Base-by-base conservation (phyloP, 2,888 invertebrate genomes). In the Apeira syringaria region DNA sequence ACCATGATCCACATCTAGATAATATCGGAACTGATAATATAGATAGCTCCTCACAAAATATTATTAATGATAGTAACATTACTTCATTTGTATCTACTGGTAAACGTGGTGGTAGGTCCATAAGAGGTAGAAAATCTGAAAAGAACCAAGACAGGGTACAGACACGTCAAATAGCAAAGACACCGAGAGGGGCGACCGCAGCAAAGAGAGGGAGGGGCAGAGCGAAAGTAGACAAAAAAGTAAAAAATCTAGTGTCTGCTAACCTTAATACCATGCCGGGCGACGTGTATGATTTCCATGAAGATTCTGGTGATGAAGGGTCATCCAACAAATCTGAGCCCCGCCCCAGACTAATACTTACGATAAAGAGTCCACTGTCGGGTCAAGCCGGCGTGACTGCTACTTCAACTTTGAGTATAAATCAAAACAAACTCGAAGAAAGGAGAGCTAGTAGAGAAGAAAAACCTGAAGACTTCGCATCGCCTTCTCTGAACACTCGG, bases 201-300 rank as follows among this genome's bases (percentile, higher is more conserved):
- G 62, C 78, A n/a, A 87, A 87, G 64, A 82, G 91, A 10, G 91
- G 91, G 1, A 77, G 91, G 58, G 91, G 90, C 5, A 78, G 91
- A 64, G 75, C 80, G 0, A 91, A 89, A 67, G 77, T 78, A 7
- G 92, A 92, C 55, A 89, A 92, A 53, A 92, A 91, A 74, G 65
- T 83, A 0, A 86, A 86, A 64, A 77, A 59, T 50, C 53, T 76
- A 5, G 74, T 84, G 2, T 90, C 87, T 63, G 86, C 84, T 5
- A 92, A 89, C 53, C 90, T 91, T 48, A 91, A 87, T 57, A 92
- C 92, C 58, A 80, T 91, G 32, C 91, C 93, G 0, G 93, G 94
- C 5, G 97, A 97, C 68, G 92, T 98, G 2, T 98, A 97, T 70
- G 97, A 97, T 74, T 98, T 98, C 72, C 94, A 95, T 57, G 97